Evolutionary conservation across 2,888 invertebrate species (phyloP).

Genomic region (Tiphia femorata): DNA sequence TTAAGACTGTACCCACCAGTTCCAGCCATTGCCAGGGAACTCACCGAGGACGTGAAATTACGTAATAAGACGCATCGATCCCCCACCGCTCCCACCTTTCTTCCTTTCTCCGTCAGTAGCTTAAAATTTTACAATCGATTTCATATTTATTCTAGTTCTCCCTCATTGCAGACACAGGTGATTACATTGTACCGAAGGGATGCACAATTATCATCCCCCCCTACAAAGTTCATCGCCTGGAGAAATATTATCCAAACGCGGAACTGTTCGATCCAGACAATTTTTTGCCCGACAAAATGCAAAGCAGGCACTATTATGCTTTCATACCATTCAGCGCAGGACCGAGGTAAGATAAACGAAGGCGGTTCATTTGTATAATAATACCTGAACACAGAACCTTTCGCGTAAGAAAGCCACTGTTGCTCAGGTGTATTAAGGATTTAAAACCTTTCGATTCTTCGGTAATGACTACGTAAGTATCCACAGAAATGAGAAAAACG

Average conservation of each 20-base stretch:
- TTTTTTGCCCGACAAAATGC: constrained; percentile 84
- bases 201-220: constrained; percentile 78
- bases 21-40: constrained; percentile 80
- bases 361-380: not conserved
- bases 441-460: no score
- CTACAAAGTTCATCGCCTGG: constrained; percentile 78
- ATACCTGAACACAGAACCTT: no score
- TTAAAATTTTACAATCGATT: no score
- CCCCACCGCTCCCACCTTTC: no score
- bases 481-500: no score
- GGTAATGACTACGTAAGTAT: no score
- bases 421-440: no score
- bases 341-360: constrained; percentile 76
- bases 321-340: constrained; percentile 88
- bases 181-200: constrained; percentile 79
- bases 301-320: constrained; percentile 84
- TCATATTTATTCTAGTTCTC: not conserved
- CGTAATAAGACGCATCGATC: constrained; percentile 70
- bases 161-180: constrained; percentile 71
- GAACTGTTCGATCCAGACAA: constrained; percentile 86
- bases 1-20: constrained; percentile 85
- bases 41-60: constrained; percentile 80
- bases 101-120: no score
- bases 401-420: no score
- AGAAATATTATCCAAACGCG: constrained; percentile 82